A percentile compares a stretch with the other conserved stretches of the same genome.
Evolutionary conservation across 2,888 invertebrate species (phyloP).

Genomic region (Brenthis hecate): DNA sequence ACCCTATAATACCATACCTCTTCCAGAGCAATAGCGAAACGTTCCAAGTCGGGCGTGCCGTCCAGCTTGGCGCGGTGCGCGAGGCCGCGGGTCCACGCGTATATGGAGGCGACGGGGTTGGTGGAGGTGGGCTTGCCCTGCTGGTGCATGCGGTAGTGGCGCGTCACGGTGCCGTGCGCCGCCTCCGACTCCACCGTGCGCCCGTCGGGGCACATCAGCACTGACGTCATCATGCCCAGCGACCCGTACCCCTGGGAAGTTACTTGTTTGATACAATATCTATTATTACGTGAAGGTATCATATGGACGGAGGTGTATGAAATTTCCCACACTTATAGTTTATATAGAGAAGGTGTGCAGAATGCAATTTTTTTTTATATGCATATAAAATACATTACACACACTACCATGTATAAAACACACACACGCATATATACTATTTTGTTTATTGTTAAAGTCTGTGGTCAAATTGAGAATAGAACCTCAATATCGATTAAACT

Average conservation of each 20-base stretch:
- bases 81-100: slow-evolving; percentile 94
- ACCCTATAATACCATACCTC: slow-evolving; percentile 59
- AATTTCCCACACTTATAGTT: too few species aligned
- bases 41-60: slow-evolving; percentile 86
- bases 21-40: slow-evolving; percentile 88
- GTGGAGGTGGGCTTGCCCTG: slow-evolving; percentile 93
- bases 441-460: too few species aligned
- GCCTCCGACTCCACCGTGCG: slow-evolving; percentile 95
- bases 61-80: slow-evolving; percentile 92
- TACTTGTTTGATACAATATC: neutral
- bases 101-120: slow-evolving; percentile 95
- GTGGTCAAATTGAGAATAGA: too few species aligned
- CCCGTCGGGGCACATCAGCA: slow-evolving; percentile 91
- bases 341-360: too few species aligned
- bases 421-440: too few species aligned
- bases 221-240: slow-evolving; percentile 95
- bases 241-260: slow-evolving; percentile 87
- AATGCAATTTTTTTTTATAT: too few species aligned
- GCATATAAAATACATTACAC: too few species aligned
- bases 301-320: too few species aligned
- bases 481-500: too few species aligned
- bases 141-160: slow-evolving; percentile 94
- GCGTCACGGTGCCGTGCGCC: slow-evolving; percentile 95
- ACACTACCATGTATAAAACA: too few species aligned
- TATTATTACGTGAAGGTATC: too few species aligned